Percentiles rank a stretch among this genome's conserved stretches.
These are phyloP conservation scores for Neosilurus mollespiculum DNA, from an alignment of 2,797 vertebrate genomes.

Conservation along the genomic window DNA sequence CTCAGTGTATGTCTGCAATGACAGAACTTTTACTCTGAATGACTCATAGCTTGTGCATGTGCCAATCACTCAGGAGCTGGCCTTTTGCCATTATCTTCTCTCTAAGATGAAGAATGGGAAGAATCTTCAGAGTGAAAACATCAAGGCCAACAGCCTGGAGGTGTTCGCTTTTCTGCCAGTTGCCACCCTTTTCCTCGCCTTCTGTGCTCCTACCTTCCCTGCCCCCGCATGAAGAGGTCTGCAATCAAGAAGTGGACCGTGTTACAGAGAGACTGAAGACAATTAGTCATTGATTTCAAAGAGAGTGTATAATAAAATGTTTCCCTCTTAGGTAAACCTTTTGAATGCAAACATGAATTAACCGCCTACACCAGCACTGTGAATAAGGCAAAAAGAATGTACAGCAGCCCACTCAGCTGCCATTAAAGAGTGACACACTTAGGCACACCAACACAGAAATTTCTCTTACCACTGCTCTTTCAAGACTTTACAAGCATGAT, in stretches of 20 bases:
- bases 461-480: conserved; percentile 49
- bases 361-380: conserved; percentile 70
- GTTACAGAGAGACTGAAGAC: conserved; percentile 55
- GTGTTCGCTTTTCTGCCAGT: conserved; percentile 32
- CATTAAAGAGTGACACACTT: conserved; percentile 64
- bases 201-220: conserved; percentile 16
- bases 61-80: conserved; percentile 61
- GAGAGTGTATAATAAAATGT: conserved; percentile 77
- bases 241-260: conserved; percentile 54
- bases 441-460: conserved; percentile 54
- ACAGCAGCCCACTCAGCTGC: conserved; percentile 70
- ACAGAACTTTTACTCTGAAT: conserved; percentile 71
- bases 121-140: conserved; percentile 42
- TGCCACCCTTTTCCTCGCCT: conserved; percentile 33
- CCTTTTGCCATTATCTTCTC: conserved; percentile 47
- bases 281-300: conserved; percentile 83
- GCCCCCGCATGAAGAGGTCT: conserved; percentile 47
- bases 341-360: conserved; percentile 81
- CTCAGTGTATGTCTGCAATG: conserved; percentile 68
- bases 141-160: conserved; percentile 46
- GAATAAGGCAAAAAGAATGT: conserved; percentile 81
- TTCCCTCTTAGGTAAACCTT: conserved; percentile 80
- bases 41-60: conserved; percentile 72
- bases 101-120: conserved; percentile 44
- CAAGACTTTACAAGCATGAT: conserved; percentile 31